Evolutionary conservation across 2,888 invertebrate species (phyloP), one percentile per base, ranked within the genome.

Genomic region (Troilus luridus): DNA sequence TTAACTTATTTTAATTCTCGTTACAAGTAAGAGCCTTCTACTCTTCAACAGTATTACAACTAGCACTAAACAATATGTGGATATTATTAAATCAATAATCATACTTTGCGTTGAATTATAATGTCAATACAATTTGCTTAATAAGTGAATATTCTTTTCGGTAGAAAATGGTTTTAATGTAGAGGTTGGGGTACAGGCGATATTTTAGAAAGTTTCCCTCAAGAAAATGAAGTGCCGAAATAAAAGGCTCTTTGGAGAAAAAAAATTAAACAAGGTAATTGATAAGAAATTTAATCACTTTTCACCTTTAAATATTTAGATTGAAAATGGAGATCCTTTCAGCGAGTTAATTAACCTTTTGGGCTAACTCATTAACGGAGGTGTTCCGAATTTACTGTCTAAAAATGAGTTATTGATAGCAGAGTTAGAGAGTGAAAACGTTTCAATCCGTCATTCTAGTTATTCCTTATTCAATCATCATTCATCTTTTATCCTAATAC

Each of bases 261-360:
- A 67, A 67, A 67, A 67, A 67, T 67, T 67, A 67, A 67, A 67
- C 24, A 24, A 67, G 64, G 64, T 67, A 67, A 67, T 67, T 67
- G 64, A 67, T 67, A 67, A 67, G 64, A 24, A 67, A 67, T 24
- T 67, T 67, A 67, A 67, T 67, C 67, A 67, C 67, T 67, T 14
- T 24, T 67, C 67, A 24, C 67, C 67, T 67, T 67, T 67, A 67
- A 67, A 67, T 67, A 67, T 67, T 67, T 67, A 67, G 67, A 67
- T 67, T 67, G 67, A 67, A 67, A 24, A 24, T 24, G 24, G 24
- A 67, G 67, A 67, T 67, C 67, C 67, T 67, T 67, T 67, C 24
- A 67, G 67, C 12, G 12, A 67, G 67, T 67, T 67, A 67, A 67
- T 67, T 67, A 67, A 67, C 67, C 67, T 67, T 41, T 67, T 24